Percentiles rank a stretch among this genome's conserved stretches.
Evolutionary conservation across 2,888 invertebrate species (phyloP).

Genomic region (Polymixis flavicincta): DNA sequence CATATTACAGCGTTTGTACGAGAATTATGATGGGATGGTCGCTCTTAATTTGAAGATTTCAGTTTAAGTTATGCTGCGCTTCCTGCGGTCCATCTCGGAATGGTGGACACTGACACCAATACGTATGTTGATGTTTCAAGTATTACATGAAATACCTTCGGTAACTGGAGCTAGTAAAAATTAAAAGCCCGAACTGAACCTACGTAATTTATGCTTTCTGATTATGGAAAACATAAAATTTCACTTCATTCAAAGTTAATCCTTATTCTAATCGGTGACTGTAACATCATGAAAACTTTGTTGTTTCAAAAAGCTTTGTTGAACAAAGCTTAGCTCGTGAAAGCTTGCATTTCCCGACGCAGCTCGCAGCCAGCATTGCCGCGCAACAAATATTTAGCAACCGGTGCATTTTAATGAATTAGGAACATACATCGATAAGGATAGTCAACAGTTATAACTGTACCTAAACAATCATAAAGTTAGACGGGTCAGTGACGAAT

Average conservation of each 20-base stretch:
- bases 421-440: neutral
- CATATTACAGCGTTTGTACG: too few species aligned
- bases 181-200: neutral
- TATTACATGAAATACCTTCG: neutral
- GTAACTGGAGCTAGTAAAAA: neutral
- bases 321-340: neutral
- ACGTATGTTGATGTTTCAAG: neutral
- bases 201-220: too few species aligned
- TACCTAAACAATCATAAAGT: neutral
- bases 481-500: neutral
- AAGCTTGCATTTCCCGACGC: slow-evolving; percentile 18
- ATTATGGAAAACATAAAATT: neutral
- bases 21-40: too few species aligned
- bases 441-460: neutral
- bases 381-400: slow-evolving; percentile 5
- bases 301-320: slow-evolving; percentile 24
- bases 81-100: neutral
- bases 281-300: neutral
- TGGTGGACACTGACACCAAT: neutral
- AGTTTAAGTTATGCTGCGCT: neutral
- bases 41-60: too few species aligned
- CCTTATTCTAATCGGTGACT: neutral
- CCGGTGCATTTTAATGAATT: neutral
- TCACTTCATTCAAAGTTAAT: neutral
- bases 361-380: neutral